Conservation (phyloP, 2,797 vertebrate genomes). For the Tachyglossus aculeatus region DNA sequence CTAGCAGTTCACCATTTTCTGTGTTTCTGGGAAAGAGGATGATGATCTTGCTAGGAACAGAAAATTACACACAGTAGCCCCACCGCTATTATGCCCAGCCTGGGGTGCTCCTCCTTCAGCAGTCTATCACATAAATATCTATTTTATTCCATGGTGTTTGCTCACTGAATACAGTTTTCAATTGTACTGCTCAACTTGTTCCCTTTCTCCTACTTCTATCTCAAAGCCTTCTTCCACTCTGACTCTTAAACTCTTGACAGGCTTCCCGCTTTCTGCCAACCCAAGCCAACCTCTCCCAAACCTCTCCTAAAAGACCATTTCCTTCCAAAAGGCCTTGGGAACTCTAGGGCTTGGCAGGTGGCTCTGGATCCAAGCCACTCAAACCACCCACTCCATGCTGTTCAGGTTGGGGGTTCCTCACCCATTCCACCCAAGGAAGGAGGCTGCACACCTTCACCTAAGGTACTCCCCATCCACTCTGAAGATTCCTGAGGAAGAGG, state of each 20-base stretch:
- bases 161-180: neutral
- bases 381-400: too few species aligned
- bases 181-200: neutral
- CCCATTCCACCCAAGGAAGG: too few species aligned
- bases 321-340: too few species aligned
- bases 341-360: too few species aligned
- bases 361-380: too few species aligned
- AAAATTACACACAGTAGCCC: too few species aligned
- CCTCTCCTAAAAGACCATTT: neutral
- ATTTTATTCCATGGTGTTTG: neutral
- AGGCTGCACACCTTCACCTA: too few species aligned
- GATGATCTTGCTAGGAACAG: slow-evolving; percentile 30
- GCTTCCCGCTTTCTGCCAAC: neutral
- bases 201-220: neutral
- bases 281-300: neutral
- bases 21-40: slow-evolving; percentile 38
- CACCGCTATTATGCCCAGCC: neutral
- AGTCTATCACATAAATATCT: neutral
- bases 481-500: too few species aligned
- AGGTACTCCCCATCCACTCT: too few species aligned
- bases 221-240: too few species aligned
- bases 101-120: neutral
- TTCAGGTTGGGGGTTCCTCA: too few species aligned
- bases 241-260: too few species aligned
- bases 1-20: slow-evolving; percentile 51